Evolutionary conservation across 2,113 vertebrate genomes (phyloP), one percentile per base, ranked within the genome.

Genomic region (Sebastes fasciatus): DNA sequence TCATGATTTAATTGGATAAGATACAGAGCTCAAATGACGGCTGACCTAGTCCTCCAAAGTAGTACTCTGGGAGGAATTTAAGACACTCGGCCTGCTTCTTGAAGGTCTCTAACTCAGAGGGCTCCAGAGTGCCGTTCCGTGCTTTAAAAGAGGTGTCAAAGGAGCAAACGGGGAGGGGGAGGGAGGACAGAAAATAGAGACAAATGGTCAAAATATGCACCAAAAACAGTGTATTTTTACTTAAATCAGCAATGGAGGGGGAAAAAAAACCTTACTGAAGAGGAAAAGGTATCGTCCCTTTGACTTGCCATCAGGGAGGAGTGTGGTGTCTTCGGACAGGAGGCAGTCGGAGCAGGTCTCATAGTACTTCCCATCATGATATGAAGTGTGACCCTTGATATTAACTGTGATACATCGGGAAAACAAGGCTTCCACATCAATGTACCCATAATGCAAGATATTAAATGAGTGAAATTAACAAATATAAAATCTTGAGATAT

Each of bases 331-430:
- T 77, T 93, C 93, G 4, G 94, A 94, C 65, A 94, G 81, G 3
- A 94, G 91, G 48, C 94, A 94, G 79, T 93, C 91, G 0, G 79
- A 10, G 21, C 94, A 94, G 4, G 93, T 92, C 80, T 93, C 91
- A 8, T 94, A 94, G 79, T 92, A 94, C 54, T 94, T 94, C 19
- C 93, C 94, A 34, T 94, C 94, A 8, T 94, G 94, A 66, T 93
- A 94, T 23, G 93, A 94, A 64, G 93, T 93, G 85, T 94, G 93
- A 65, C 93, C 93, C 3, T 93, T 89, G 77, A 94, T 94, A 34
- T 65, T 91, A 52, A 92, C 94, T 94, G 74, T 58, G 45, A 51
- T 63, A 81, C 54, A 83, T 26, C 5, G 34, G 10, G 14, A 49
- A 40, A 79, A 63, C 13, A 21, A 46, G 13, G 26, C 2, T 1